Evolutionary conservation across 2,797 vertebrate species (phyloP), one percentile per base, ranked within the genome.

Genomic region (Etheostoma perlongum): DNA sequence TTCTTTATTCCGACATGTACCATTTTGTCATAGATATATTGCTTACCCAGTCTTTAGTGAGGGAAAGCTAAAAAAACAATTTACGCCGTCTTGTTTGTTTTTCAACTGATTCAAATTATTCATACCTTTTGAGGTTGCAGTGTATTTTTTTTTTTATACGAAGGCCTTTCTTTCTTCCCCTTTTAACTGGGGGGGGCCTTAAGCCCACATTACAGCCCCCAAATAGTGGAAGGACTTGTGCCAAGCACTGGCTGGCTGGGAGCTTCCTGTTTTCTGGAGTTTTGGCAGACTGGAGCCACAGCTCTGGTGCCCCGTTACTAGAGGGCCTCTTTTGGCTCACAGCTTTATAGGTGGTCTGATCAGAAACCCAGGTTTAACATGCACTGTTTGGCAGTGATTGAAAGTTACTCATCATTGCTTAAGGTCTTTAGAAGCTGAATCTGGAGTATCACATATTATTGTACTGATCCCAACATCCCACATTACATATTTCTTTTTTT

Each of bases 241-340:
- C 89, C 91, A 92, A 85, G 84, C 88, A 78, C 90, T 81, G 75
- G 84, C 84, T 89, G 88, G 64, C 88, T 82, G 68, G 60, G 66
- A 82, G 85, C 85, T 92, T 92, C 91, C 92, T 92, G 91, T 93
- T 91, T 92, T 90, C 74, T 91, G 78, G 47, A 84, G 81, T 88
- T 88, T 90, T 88, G 91, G 90, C 87, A 87, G 87, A 61, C 74
- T 60, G 33, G 78, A 78, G 84, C 90, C 86, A 69, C 72, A 82
- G 68, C 67, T 73, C 84, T 70, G 87, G 86, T 88, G 85, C 88
- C 91, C 75, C 30, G 64, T 89, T 86, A 87, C 84, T 62, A 27
- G 33, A 79, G 79, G 88, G 89, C 89, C 89, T 86, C 89, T 90
- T 84, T 81, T 91, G 89, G 90, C 89, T 78, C 76, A 2, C 8